Conservation (phyloP, 2,797 vertebrate species). For the Microctenopoma stevenorrisi region DNA sequence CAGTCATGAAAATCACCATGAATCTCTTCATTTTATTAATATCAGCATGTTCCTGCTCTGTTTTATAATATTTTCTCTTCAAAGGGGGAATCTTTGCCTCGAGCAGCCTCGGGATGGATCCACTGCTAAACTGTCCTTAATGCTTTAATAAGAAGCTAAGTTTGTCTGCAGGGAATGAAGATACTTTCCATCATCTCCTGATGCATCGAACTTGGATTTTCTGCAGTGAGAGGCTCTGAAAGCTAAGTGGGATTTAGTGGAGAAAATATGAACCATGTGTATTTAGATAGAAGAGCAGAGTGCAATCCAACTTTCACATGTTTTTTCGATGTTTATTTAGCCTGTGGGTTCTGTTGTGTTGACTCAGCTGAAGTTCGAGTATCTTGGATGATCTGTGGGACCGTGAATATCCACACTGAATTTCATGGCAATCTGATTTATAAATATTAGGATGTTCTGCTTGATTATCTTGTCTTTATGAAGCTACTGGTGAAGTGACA, state of each 20-base stretch:
- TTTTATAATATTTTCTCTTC: constrained; percentile 21
- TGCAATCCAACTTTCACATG: constrained; percentile 1
- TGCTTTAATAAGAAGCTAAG: constrained; percentile 82
- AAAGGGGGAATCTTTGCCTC: neutral
- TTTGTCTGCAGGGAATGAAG: constrained; percentile 73
- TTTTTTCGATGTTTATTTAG: neutral
- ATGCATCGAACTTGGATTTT: constrained; percentile 85
- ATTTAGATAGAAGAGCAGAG: constrained; percentile 62
- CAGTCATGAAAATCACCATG: no score
- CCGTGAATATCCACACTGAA: no score
- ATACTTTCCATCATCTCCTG: constrained; percentile 68
- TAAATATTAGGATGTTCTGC: no score
- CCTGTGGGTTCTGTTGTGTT: neutral
- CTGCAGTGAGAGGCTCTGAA: constrained; percentile 62
- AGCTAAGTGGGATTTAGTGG: constrained; percentile 70
- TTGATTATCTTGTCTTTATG: no score
- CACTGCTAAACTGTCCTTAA: constrained; percentile 78
- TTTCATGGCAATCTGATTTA: no score
- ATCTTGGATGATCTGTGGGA: no score
- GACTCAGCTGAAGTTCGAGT: neutral
- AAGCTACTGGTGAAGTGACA: no score
- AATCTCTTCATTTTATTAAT: no score
- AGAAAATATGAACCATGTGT: constrained; percentile 84
- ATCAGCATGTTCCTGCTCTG: no score
- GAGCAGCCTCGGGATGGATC: neutral